Evolutionary conservation across 2,888 invertebrate genomes (phyloP), one percentile per base, ranked within the genome.

Genomic region (Odiellus spinosus): DNA sequence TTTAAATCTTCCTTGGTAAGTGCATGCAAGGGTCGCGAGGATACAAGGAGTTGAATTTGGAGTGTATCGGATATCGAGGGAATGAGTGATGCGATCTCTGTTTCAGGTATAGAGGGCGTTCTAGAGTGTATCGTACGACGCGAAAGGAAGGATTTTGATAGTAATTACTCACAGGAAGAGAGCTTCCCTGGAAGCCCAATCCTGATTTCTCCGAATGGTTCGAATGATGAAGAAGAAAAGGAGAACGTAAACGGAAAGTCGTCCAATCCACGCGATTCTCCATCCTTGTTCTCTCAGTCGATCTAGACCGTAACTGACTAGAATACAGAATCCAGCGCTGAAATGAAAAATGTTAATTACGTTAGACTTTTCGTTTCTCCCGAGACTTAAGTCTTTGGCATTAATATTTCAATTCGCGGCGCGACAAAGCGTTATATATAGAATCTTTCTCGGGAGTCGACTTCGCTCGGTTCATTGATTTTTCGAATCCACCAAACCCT

Each of bases 301-400:
- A n/a, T 52, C 51, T 6, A 79, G 72, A 2, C 84, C 84, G 60
- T 79, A 77, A 1, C 75, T 80, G 20, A 83, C 76, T 46, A 87
- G 67, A 42, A 87, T 67, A 48, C 82, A 81, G 63, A 78, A 79
- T 1, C 86, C 86, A 61, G 85, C 74, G 61, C 85, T 85, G 73
- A 18, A 38, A 18, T 10, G 10, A 12, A 10, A 33, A 33, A n/a
- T n/a, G n/a, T n/a, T n/a, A n/a, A n/a, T n/a, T n/a, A n/a, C n/a
- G n/a, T n/a, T n/a, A n/a, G n/a, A n/a, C n/a, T n/a, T n/a, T n/a
- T n/a, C n/a, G n/a, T n/a, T n/a, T n/a, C n/a, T n/a, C n/a, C n/a
- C n/a, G n/a, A n/a, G n/a, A n/a, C n/a, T n/a, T n/a, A n/a, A n/a
- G n/a, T n/a, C n/a, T n/a, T n/a, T n/a, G n/a, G n/a, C n/a, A n/a